These are phyloP conservation scores for Drosophila takahashii DNA, from an alignment of 1,140 invertebrate genomes.

Conservation along the genomic window DNA sequence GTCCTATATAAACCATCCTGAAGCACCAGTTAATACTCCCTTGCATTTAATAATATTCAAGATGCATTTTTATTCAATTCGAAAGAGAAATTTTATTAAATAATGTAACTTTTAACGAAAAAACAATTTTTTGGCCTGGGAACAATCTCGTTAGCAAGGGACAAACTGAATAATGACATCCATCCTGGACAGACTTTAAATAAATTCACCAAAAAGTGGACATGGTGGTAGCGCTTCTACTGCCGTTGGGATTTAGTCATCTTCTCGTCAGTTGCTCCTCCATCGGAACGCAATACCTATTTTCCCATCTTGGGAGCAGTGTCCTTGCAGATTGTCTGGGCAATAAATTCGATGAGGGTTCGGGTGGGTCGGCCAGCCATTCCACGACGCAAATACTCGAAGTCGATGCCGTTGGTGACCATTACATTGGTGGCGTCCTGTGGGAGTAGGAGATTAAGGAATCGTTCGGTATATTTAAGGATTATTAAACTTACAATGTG, in stretches of 20 bases:
- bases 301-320: constrained; percentile 77
- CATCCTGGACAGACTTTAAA: constrained; percentile 10
- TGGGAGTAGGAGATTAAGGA: constrained; percentile 81
- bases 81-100: constrained; percentile 1
- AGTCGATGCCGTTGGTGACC: constrained; percentile 85
- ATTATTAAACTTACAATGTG: constrained; percentile 98
- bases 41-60: no score
- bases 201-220: constrained; percentile 2
- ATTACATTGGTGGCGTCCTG: constrained; percentile 83
- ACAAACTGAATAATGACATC: constrained; percentile 10
- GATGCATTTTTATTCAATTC: not conserved
- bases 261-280: not conserved
- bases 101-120: constrained; percentile 14
- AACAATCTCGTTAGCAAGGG: constrained; percentile 11
- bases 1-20: no score
- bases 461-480: no score
- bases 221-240: not conserved
- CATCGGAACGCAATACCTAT: constrained; percentile 13
- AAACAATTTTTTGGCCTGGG: constrained; percentile 8
- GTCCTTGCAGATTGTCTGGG: constrained; percentile 82
- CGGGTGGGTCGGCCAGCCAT: constrained; percentile 93
- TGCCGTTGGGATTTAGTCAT: not conserved
- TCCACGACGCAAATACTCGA: constrained; percentile 85
- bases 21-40: no score
- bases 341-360: constrained; percentile 91